A percentile compares a stretch with the other conserved stretches of the same genome.
Conservation (phyloP, 1,140 invertebrate species). For the Mercenaria mercenaria region DNA sequence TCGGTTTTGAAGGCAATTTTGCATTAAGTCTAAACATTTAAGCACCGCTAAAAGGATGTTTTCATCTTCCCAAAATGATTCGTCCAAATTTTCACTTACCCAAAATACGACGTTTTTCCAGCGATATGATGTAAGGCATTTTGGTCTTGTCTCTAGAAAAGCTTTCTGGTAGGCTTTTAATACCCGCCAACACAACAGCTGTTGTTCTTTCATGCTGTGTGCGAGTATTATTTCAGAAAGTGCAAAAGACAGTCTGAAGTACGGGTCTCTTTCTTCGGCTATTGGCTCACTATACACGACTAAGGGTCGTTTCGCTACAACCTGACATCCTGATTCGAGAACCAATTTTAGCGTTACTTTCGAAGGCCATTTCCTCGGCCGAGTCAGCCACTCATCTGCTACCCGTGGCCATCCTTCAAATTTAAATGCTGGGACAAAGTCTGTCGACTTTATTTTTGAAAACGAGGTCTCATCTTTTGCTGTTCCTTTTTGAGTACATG, state of each 20-base stretch:
- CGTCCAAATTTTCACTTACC: conserved; percentile 1
- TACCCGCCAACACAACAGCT: not conserved
- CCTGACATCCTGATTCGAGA: not conserved
- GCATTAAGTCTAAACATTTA: conserved; percentile 1
- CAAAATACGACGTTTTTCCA: conserved; percentile 24
- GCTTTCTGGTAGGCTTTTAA: conserved; percentile 22
- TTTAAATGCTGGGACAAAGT: conserved; percentile 17
- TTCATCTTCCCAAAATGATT: conserved; percentile 1
- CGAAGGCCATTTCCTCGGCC: conserved; percentile 6
- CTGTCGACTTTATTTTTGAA: not conserved
- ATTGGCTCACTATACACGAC: not conserved
- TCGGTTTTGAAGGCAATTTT: not conserved
- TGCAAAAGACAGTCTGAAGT: conserved; percentile 15
- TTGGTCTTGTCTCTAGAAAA: conserved; percentile 6
- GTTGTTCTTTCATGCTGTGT: not conserved
- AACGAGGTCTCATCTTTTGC: not conserved
- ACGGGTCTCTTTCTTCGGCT: conserved; percentile 16
- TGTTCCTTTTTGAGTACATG: no score
- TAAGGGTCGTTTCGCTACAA: conserved; percentile 25
- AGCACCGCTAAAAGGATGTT: not conserved
- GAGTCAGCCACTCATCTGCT: conserved; percentile 9
- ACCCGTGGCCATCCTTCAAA: conserved; percentile 12
- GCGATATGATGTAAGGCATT: conserved; percentile 18
- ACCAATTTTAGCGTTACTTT: not conserved
- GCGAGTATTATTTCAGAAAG: not conserved